Evolutionary conservation across 2,797 vertebrate genomes (phyloP).

Genomic region (Acipenser oxyrinchus): DNA sequence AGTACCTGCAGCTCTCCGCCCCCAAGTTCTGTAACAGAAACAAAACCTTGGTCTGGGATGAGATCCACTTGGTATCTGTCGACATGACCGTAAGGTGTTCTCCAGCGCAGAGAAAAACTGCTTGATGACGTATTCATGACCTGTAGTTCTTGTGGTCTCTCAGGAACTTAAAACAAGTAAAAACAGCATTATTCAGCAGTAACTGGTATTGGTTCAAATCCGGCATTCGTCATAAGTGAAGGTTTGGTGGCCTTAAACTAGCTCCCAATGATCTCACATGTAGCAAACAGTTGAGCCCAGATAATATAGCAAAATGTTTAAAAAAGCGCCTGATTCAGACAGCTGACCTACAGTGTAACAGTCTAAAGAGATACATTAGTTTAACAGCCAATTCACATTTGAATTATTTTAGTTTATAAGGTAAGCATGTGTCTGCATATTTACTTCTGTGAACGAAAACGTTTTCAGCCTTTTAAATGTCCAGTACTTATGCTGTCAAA

Average conservation of each 20-base stretch:
- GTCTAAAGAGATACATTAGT: too few relatives aligned
- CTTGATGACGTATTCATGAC: constrained; percentile 46
- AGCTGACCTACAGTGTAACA: too few relatives aligned
- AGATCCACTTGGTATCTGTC: constrained; percentile 64
- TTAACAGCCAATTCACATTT: too few relatives aligned
- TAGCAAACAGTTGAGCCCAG: not conserved
- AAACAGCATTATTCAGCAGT: constrained; percentile 17
- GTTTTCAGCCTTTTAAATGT: too few relatives aligned
- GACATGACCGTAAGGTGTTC: constrained; percentile 49
- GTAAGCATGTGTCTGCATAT: too few relatives aligned
- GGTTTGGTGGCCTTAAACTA: too few relatives aligned
- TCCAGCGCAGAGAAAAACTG: constrained; percentile 67
- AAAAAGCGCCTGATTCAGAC: too few relatives aligned
- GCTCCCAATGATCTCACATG: too few relatives aligned
- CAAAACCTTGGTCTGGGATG: constrained; percentile 59
- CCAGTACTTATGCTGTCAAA: too few relatives aligned
- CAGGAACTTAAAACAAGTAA: constrained; percentile 44
- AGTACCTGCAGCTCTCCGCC: constrained; percentile 57
- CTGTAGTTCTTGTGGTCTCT: constrained; percentile 41
- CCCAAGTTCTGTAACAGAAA: constrained; percentile 63
- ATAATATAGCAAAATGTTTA: too few relatives aligned
- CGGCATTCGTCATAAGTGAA: constrained; percentile 5
- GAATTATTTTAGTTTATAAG: too few relatives aligned
- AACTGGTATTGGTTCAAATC: constrained; percentile 9
- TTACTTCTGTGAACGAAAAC: too few relatives aligned